Evolutionary conservation across 2,888 invertebrate genomes (phyloP), one percentile per base, ranked within the genome.

Genomic region (Blastobasis adustella): DNA sequence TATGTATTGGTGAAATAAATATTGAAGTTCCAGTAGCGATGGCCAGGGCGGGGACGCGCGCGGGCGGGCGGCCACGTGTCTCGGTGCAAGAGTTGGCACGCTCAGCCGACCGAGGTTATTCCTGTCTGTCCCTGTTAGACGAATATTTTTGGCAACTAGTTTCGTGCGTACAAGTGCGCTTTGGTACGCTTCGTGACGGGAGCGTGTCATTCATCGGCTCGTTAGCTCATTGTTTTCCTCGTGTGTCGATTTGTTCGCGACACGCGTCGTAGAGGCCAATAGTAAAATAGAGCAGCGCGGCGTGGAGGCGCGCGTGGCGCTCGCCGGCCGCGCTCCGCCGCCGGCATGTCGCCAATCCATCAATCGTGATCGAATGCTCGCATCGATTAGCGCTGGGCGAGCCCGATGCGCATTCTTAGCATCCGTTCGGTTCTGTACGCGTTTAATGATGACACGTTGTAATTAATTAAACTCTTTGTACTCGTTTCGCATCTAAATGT

Each of bases 201-300:
- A 72, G 70, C 73, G 62, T 82, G 87, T 87, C 87, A 88, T 88
- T 88, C 88, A 87, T 88, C 84, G 79, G 79, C 75, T 80, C 79
- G 78, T 79, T 82, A 79, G 77, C 76, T 73, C 78, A 79, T 86
- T 84, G 85, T 83, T 81, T 79, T 82, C 77, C 72, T 78, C 76
- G 76, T 71, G 80, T 76, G 76, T 79, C 78, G 79, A 83, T 82
- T 81, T 77, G 81, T 74, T 71, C 68, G 23, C 66, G 68, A 69
- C 74, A 74, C 73, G 72, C 74, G 75, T 67, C 70, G 60, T 63
- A 64, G 63, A 69, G 65, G 63, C 82, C 84, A 81, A 83, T 87
- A 80, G 83, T 73, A 73, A 73, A 75, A 74, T 74, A 71, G 72
- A 70, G 69, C 61, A 69, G 67, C 68, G 66, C 62, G 62, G 64